A percentile compares a stretch with the other conserved stretches of the same genome.
These are phyloP conservation scores for Sycophaga agraensis DNA, from an alignment of 1,140 invertebrate species.

Conservation along the genomic window DNA sequence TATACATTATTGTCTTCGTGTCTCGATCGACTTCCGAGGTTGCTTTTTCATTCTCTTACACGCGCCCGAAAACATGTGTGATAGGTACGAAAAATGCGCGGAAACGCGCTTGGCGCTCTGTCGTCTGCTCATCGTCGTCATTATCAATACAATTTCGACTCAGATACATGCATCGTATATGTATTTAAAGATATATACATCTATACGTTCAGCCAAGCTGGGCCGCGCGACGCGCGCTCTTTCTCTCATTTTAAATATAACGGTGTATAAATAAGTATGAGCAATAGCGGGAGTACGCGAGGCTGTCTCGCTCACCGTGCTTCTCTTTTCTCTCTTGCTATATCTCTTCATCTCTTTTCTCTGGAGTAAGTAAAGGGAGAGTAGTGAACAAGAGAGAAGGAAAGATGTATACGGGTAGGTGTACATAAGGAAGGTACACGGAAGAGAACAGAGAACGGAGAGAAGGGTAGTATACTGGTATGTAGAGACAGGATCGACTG, in stretches of 20 bases:
- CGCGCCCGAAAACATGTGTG: too few species aligned
- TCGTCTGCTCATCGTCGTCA: background rate
- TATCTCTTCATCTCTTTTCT: background rate
- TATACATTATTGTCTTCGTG: too few species aligned
- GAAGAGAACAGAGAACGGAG: background rate
- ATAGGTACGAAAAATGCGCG: background rate
- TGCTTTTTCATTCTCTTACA: too few species aligned
- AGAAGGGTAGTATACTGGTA: too few species aligned
- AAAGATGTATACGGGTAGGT: background rate
- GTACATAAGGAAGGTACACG: background rate
- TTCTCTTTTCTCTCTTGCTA: slow-evolving; percentile 7
- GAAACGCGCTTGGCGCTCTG: background rate
- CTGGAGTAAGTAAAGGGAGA: background rate
- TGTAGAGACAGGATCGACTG: background rate
- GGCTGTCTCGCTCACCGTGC: slow-evolving; percentile 31
- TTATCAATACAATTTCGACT: too few species aligned
- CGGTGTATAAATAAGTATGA: slow-evolving; percentile 61
- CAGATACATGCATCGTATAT: too few species aligned
- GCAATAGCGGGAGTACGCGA: slow-evolving; percentile 57
- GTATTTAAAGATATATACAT: too few species aligned
- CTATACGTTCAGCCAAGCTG: too few species aligned
- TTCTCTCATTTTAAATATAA: slow-evolving; percentile 60
- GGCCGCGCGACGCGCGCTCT: slow-evolving; percentile 38
- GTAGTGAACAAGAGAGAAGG: background rate
- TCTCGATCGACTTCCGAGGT: too few species aligned